Evolutionary conservation across 2,797 vertebrate genomes (phyloP), one percentile per base, ranked within the genome.

Genomic region (Brachyrhaphis roseni): DNA sequence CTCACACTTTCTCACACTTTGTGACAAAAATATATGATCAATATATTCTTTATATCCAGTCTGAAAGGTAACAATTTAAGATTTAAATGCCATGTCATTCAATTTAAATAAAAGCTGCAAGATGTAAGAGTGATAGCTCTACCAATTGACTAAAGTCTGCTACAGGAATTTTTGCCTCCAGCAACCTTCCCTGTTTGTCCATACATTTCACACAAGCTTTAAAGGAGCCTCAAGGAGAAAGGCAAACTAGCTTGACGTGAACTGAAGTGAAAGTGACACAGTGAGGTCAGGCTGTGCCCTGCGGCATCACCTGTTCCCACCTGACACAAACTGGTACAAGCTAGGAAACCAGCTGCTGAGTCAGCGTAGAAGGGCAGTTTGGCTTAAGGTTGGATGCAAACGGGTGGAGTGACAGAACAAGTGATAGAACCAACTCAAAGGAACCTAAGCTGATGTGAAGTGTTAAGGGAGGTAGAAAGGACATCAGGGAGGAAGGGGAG

Each of bases 271-370:
- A 91, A 92, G 86, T 89, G 92, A 93, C 93, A 92, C 81, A 92
- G 92, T 83, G 88, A 91, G 93, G 93, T 92, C 93, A 93, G 73
- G 66, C 31, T 59, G 84, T 76, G 77, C 79, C 90, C 85, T 41
- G 84, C 78, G 51, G 91, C 83, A 23, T 89, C 90, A 94, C 93
- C 93, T 93, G 90, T 90, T 92, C 80, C 87, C 83, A 92, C 91
- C 87, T 88, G 87, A 92, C 90, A 90, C 78, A 88, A 82, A 88
- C 84, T 83, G 79, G 82, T 84, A 73, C 82, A 72, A 88, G 76
- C 85, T 78, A 80, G 8, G 49, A 75, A 85, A 91, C 78, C 90
- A 84, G 86, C 90, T 91, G 92, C 92, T 91, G 88, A 93, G 79
- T 88, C 90, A 91, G 89, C 76, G 8, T 82, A 78, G 77, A 57